Percentiles rank a stretch among this genome's conserved stretches.
Conservation (phyloP, 2,888 invertebrate genomes). For the Harmothoe impar region DNA sequence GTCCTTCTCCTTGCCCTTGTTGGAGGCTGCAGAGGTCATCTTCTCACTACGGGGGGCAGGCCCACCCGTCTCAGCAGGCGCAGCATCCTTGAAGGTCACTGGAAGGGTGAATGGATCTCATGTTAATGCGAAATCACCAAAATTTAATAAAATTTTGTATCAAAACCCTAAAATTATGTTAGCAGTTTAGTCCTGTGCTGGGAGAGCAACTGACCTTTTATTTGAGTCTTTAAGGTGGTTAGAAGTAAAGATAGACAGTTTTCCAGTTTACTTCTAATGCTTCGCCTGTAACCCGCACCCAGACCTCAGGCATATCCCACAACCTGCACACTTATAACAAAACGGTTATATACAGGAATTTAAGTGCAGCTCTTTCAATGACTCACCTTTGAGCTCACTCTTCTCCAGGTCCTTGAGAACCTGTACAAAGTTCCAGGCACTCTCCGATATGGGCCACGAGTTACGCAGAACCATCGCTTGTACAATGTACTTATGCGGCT, state of each 20-base stretch:
- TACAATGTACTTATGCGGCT: slow-evolving; percentile 83
- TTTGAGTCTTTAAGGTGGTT: too few relatives aligned
- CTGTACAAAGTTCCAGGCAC: slow-evolving; percentile 82
- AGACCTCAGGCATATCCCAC: too few relatives aligned
- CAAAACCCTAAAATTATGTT: too few relatives aligned
- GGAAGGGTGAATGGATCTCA: slow-evolving; percentile 54
- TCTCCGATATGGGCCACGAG: slow-evolving; percentile 82
- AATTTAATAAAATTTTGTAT: too few relatives aligned
- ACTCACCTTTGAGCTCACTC: slow-evolving; percentile 82
- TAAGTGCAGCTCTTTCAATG: too few relatives aligned
- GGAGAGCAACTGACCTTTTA: too few relatives aligned
- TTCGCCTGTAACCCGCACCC: too few relatives aligned
- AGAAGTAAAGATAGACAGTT: too few relatives aligned
- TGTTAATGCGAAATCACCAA: neutral
- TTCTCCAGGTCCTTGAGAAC: slow-evolving; percentile 82
- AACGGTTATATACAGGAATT: too few relatives aligned
- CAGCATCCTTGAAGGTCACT: slow-evolving; percentile 79
- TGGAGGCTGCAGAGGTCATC: slow-evolving; percentile 63
- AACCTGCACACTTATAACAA: too few relatives aligned
- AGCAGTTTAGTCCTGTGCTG: too few relatives aligned
- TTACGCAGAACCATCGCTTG: slow-evolving; percentile 81
- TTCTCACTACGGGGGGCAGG: slow-evolving; percentile 75
- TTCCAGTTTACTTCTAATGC: too few relatives aligned
- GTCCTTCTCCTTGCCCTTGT: slow-evolving; percentile 75
- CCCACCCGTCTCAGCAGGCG: slow-evolving; percentile 67